phyloP scores from a whole-genome alignment of 2,888 invertebrate species.

The Junonia oenone region DNA sequence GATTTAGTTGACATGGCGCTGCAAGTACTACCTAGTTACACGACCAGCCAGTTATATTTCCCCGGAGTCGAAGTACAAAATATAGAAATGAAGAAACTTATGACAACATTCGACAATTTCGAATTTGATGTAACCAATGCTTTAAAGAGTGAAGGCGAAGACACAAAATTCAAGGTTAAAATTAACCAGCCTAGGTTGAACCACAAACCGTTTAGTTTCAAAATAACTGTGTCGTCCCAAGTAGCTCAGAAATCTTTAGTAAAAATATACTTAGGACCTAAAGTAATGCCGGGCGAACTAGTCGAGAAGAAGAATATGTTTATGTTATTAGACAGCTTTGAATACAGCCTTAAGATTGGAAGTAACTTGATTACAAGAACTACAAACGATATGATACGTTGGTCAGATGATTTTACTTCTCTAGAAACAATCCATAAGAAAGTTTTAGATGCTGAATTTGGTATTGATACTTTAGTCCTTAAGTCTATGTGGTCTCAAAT shows the following conservation, averaged over 20 bases:
- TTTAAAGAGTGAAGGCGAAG: conserved; percentile 50
- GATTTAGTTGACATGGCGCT: conserved; percentile 79
- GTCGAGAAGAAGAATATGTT: conserved; percentile 75
- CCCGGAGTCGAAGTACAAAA: conserved; percentile 82
- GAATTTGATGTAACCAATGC: conserved; percentile 83
- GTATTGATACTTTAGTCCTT: conserved; percentile 67
- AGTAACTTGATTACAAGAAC: conserved; percentile 82
- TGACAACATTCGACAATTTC: conserved; percentile 83
- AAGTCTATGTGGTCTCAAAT: conserved; percentile 75
- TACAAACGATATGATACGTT: conserved; percentile 79
- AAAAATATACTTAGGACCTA: conserved; percentile 85
- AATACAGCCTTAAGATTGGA: conserved; percentile 80
- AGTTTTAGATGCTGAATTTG: conserved; percentile 78
- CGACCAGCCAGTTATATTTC: conserved; percentile 77
- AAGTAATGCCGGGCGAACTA: conserved; percentile 79
- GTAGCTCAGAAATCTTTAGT: conserved; percentile 79
- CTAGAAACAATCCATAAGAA: conserved; percentile 80
- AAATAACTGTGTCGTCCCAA: conserved; percentile 81
- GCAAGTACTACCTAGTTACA: conserved; percentile 76
- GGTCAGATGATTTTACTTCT: conserved; percentile 81
- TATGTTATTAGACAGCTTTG: conserved; percentile 80
- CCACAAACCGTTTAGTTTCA: conserved; percentile 84
- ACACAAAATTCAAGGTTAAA: conserved; percentile 59
- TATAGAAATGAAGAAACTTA: conserved; percentile 81
- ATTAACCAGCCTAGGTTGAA: conserved; percentile 82